Percentiles rank a stretch among this genome's conserved stretches.
These are phyloP conservation scores for Brachionichthys hirsutus DNA, from an alignment of 2,113 vertebrate genomes.

Conservation along the genomic window DNA sequence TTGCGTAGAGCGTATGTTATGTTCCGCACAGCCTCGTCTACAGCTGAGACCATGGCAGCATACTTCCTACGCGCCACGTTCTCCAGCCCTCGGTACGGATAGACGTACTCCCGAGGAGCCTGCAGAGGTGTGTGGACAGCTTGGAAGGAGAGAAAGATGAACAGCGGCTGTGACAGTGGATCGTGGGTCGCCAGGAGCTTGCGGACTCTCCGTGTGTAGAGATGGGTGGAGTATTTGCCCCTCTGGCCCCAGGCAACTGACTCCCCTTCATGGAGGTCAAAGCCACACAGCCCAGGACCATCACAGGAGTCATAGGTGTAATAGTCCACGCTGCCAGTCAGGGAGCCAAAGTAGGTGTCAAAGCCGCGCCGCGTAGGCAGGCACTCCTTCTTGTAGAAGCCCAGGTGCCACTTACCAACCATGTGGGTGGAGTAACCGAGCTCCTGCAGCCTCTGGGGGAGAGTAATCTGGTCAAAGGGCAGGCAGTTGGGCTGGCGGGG, in stretches of 20 bases:
- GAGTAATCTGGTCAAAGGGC: slow-evolving; percentile 89
- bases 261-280: slow-evolving; percentile 93
- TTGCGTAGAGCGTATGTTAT: slow-evolving; percentile 94
- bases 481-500: slow-evolving; percentile 95
- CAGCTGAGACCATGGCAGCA: slow-evolving; percentile 93
- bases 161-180: slow-evolving; percentile 84
- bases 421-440: slow-evolving; percentile 95
- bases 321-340: slow-evolving; percentile 95
- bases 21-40: slow-evolving; percentile 93
- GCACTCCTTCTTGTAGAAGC: slow-evolving; percentile 96
- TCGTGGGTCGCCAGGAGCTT: slow-evolving; percentile 89
- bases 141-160: slow-evolving; percentile 95
- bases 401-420: slow-evolving; percentile 99
- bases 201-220: slow-evolving; percentile 89
- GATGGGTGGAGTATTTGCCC: slow-evolving; percentile 92
- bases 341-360: slow-evolving; percentile 92
- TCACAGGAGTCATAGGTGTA: slow-evolving; percentile 95
- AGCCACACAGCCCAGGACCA: slow-evolving; percentile 87
- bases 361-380: slow-evolving; percentile 94
- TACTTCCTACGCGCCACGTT: slow-evolving; percentile 92
- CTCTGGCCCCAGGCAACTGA: slow-evolving; percentile 88
- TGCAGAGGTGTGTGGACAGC: slow-evolving; percentile 94
- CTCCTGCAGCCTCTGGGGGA: slow-evolving; percentile 93
- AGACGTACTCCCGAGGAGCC: slow-evolving; percentile 90
- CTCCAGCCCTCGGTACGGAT: slow-evolving; percentile 86